A percentile compares a stretch with the other conserved stretches of the same genome.
Conservation (phyloP, 2,888 invertebrate genomes). For the Nipponacmea schrenckii region DNA sequence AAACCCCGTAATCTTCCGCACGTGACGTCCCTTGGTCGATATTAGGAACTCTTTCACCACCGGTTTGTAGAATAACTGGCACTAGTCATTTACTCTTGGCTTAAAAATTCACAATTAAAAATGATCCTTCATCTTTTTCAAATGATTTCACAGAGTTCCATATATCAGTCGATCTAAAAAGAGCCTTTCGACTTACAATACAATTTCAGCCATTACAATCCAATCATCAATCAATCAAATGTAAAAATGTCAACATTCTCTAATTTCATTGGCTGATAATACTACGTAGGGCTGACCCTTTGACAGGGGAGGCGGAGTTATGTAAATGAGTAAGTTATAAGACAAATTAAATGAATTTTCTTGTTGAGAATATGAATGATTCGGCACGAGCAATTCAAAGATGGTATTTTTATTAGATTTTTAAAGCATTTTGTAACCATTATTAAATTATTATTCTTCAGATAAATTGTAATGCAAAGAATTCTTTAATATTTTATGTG, state of each 20-base stretch:
- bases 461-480: neutral
- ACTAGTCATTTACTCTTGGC: neutral
- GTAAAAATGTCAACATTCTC: neutral
- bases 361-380: slow-evolving; percentile 5
- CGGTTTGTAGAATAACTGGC: neutral
- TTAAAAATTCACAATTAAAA: neutral
- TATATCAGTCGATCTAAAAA: neutral
- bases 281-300: neutral
- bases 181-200: neutral
- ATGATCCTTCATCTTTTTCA: slow-evolving; percentile 4
- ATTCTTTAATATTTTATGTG: neutral
- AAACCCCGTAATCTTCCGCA: slow-evolving; percentile 4
- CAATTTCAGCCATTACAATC: slow-evolving; percentile 2
- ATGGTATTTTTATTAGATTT: neutral
- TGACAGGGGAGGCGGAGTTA: neutral
- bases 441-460: neutral
- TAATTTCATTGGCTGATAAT: neutral
- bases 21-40: slow-evolving; percentile 2
- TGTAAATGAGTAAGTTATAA: neutral
- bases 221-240: slow-evolving; percentile 7
- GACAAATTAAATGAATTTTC: neutral
- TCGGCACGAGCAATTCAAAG: slow-evolving; percentile 1
- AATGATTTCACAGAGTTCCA: neutral
- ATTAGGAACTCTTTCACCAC: neutral
- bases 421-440: neutral